Percentiles rank a stretch among this genome's conserved stretches.
Evolutionary conservation across 2,797 vertebrate species (phyloP).

Genomic region (Typhlichthys eigenmanni): DNA sequence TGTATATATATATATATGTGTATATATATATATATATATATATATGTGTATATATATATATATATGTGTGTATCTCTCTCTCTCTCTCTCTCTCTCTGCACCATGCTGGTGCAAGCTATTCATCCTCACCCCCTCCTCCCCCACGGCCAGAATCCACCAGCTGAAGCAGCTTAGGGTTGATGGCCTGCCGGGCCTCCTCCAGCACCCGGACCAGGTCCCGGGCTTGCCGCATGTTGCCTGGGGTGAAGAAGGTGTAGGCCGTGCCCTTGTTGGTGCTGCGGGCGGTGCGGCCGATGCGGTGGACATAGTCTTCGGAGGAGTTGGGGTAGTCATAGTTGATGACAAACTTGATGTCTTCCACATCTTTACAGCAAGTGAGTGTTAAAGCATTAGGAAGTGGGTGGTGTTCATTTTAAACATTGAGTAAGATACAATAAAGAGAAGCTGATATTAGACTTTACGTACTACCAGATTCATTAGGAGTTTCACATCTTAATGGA

Average conservation of each 20-base stretch:
- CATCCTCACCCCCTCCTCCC: slow-evolving; percentile 81
- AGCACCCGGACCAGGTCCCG: slow-evolving; percentile 93
- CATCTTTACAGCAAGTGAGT: slow-evolving; percentile 78
- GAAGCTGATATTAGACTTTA: no score
- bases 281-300: slow-evolving; percentile 95
- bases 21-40: no score
- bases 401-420: no score
- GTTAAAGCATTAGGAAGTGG: slow-evolving; percentile 21
- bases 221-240: slow-evolving; percentile 94
- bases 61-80: no score
- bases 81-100: no score
- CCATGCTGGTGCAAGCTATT: no score
- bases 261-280: slow-evolving; percentile 99
- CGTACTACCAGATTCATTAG: no score
- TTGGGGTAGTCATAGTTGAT: slow-evolving; percentile 99
- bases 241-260: slow-evolving; percentile 98
- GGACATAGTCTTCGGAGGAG: slow-evolving; percentile 97
- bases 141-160: slow-evolving; percentile 89
- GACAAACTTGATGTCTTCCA: slow-evolving; percentile 98
- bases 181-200: slow-evolving; percentile 94
- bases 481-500: no score
- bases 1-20: no score
- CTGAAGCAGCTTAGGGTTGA: slow-evolving; percentile 96
- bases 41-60: no score
- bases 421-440: no score